Conservation (phyloP, 1,140 invertebrate genomes). For the Lineus longissimus region DNA sequence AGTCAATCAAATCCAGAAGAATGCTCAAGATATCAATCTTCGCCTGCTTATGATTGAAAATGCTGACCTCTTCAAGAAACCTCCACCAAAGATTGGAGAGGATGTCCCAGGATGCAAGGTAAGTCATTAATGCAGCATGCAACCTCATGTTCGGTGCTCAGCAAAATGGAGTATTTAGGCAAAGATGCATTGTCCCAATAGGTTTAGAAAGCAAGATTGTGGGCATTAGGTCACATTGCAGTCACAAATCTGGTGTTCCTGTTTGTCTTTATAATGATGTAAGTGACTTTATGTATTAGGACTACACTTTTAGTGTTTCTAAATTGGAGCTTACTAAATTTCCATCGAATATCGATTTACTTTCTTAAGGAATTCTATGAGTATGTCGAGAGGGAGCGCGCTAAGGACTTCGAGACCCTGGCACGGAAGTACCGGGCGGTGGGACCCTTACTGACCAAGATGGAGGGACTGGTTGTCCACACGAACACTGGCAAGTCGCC, state of each 20-base stretch:
- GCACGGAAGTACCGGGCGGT: slow-evolving; percentile 68
- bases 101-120: slow-evolving; percentile 47
- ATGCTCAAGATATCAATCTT: slow-evolving; percentile 65
- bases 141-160: neutral
- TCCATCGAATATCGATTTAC: slow-evolving; percentile 3
- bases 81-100: slow-evolving; percentile 38
- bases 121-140: too few species aligned
- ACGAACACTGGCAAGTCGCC: slow-evolving; percentile 53
- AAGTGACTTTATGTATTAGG: too few species aligned
- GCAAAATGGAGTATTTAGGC: neutral
- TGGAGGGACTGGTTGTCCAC: slow-evolving; percentile 65
- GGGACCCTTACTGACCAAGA: slow-evolving; percentile 73
- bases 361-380: slow-evolving; percentile 63
- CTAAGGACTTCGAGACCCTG: slow-evolving; percentile 64
- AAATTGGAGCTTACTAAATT: too few species aligned
- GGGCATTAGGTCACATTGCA: neutral
- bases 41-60: slow-evolving; percentile 46
- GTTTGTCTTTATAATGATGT: too few species aligned
- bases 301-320: too few species aligned
- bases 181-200: neutral
- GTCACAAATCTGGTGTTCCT: neutral
- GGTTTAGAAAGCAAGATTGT: neutral
- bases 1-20: slow-evolving; percentile 71
- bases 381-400: slow-evolving; percentile 64
- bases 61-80: slow-evolving; percentile 49